These are phyloP conservation scores for Argyrosomus japonicus DNA, from an alignment of 2,113 vertebrate genomes.

Conservation along the genomic window DNA sequence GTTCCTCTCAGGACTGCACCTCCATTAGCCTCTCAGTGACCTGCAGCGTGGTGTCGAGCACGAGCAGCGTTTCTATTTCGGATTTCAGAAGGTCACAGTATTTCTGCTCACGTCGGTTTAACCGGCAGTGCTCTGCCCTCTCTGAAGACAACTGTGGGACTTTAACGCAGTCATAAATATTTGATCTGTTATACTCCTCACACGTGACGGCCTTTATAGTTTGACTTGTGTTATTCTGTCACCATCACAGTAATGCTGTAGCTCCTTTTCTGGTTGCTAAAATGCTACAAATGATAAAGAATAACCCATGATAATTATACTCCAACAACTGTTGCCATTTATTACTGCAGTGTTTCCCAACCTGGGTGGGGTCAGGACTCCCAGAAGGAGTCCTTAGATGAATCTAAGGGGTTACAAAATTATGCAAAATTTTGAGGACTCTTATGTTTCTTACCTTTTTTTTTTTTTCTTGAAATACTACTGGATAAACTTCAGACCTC, in stretches of 20 bases:
- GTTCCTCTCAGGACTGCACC: constrained; percentile 18
- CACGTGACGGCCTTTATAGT: background rate
- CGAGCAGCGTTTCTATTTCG: constrained; percentile 21
- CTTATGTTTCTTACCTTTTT: background rate
- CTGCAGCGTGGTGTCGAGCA: background rate
- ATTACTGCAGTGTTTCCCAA: background rate
- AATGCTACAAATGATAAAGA: too few relatives aligned
- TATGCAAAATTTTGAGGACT: background rate
- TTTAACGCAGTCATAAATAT: background rate
- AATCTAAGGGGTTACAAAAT: background rate
- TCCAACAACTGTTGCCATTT: background rate
- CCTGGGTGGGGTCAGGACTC: background rate
- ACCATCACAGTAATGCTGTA: background rate
- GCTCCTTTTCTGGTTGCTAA: background rate
- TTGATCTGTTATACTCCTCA: background rate
- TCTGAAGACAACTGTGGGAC: background rate
- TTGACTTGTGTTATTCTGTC: background rate
- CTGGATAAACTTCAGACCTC: too few relatives aligned
- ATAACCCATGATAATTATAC: too few relatives aligned
- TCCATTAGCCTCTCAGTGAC: constrained; percentile 44
- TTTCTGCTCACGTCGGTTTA: constrained; percentile 16
- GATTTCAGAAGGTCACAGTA: constrained; percentile 38
- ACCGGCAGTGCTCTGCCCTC: background rate
- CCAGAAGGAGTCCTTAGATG: background rate
- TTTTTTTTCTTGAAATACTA: too few relatives aligned